A percentile compares a stretch with the other conserved stretches of the same genome.
These are phyloP conservation scores for Pseudococcus viburni DNA, from an alignment of 2,888 invertebrate genomes.

Conservation along the genomic window DNA sequence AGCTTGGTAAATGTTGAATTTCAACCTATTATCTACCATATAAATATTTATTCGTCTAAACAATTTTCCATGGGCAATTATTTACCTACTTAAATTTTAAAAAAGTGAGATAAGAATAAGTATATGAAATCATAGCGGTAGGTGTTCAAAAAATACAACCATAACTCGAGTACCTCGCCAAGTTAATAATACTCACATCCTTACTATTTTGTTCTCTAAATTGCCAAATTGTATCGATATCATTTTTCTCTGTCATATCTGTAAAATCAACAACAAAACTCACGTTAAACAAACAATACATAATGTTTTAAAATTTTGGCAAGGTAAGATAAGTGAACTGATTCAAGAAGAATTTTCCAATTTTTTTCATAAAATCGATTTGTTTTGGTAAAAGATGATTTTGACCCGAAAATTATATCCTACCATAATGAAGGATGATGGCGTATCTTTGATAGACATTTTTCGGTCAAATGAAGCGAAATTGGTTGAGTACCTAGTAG, in stretches of 20 bases:
- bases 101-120: not conserved
- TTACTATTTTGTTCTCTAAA: conserved; percentile 23
- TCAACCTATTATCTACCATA: not conserved
- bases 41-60: not conserved
- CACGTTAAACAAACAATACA: not conserved
- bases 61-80: not conserved
- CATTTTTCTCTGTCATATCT: not conserved
- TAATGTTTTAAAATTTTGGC: not conserved
- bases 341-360: too few relatives aligned
- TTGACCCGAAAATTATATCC: too few relatives aligned
- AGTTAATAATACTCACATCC: conserved; percentile 11
- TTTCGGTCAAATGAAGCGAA: too few relatives aligned
- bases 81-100: conserved; percentile 1
- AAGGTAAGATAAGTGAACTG: not conserved
- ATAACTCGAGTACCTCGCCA: not conserved
- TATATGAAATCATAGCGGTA: not conserved
- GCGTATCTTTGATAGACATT: too few relatives aligned
- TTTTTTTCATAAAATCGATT: too few relatives aligned
- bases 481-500: too few relatives aligned
- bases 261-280: not conserved
- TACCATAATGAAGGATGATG: too few relatives aligned
- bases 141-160: not conserved
- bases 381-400: too few relatives aligned
- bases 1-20: not conserved
- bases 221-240: not conserved